Evolutionary conservation across 2,888 invertebrate species (phyloP).

Genomic region (Phorcus lineatus): DNA sequence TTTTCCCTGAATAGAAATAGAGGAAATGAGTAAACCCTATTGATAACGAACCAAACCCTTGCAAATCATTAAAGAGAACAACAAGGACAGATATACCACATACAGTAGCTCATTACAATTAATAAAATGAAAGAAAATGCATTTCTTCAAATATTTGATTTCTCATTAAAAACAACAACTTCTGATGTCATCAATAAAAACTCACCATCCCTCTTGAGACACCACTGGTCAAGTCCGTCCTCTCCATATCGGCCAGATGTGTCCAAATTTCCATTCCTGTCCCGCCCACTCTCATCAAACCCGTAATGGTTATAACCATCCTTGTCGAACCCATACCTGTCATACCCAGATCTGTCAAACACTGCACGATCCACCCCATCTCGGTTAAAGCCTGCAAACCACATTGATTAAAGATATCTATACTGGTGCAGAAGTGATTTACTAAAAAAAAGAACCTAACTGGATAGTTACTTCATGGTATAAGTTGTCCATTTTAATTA

Average conservation of each 20-base stretch:
- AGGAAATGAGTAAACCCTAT: too few species aligned
- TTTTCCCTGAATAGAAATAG: too few species aligned
- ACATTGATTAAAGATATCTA: too few species aligned
- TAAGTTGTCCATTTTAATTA: too few species aligned
- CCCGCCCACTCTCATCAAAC: constrained; percentile 60
- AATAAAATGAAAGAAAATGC: neutral
- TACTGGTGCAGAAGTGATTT: too few species aligned
- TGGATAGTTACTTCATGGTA: too few species aligned
- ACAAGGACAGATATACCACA: neutral
- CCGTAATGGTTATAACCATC: constrained; percentile 65
- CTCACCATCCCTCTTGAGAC: constrained; percentile 62
- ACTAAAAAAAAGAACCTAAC: too few species aligned
- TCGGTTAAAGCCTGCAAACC: constrained; percentile 62
- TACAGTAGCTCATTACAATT: neutral
- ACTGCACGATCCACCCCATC: constrained; percentile 69
- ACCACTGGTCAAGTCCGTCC: constrained; percentile 58
- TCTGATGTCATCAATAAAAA: neutral
- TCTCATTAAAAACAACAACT: too few species aligned
- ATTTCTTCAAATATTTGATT: neutral
- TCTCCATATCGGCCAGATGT: constrained; percentile 53
- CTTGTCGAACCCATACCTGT: constrained; percentile 62
- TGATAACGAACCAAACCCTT: too few species aligned
- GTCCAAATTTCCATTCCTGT: constrained; percentile 55
- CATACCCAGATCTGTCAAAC: constrained; percentile 61
- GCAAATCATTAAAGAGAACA: too few species aligned